Percentiles rank a stretch among this genome's conserved stretches.
Conservation (phyloP, 2,797 vertebrate species). For the Hylomyscus alleni region DNA sequence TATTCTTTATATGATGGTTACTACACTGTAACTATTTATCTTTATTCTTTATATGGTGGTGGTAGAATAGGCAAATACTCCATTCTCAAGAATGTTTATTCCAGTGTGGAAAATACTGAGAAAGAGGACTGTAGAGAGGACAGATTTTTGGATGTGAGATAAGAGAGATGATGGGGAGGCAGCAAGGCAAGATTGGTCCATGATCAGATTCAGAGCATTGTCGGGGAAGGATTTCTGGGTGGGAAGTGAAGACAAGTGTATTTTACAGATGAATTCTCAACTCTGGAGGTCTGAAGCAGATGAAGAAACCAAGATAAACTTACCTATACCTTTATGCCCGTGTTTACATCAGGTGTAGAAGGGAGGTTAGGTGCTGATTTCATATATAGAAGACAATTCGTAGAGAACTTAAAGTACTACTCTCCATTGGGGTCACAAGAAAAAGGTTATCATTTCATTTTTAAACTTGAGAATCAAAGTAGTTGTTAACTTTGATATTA, state of each 20-base stretch:
- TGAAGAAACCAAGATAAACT: neutral
- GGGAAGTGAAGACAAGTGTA: neutral
- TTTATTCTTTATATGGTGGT: neutral
- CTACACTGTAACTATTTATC: too few relatives aligned
- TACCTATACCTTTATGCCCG: neutral
- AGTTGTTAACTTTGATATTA: neutral
- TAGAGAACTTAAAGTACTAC: neutral
- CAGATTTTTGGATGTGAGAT: neutral
- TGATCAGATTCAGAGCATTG: neutral
- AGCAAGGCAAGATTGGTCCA: neutral
- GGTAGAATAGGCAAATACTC: neutral
- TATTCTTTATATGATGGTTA: neutral
- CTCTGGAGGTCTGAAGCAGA: neutral
- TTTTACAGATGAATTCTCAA: neutral
- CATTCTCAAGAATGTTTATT: neutral
- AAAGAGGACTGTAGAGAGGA: neutral
- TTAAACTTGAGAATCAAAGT: constrained; percentile 22
- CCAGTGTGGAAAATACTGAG: neutral
- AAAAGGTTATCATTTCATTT: neutral
- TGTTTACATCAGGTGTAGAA: neutral
- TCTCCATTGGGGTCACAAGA: neutral
- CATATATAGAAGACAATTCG: neutral
- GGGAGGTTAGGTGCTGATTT: neutral
- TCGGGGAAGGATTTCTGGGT: neutral
- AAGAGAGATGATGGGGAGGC: neutral